phyloP scores from a whole-genome alignment of 1,140 invertebrate species.

The Bombus vancouverensis region DNA sequence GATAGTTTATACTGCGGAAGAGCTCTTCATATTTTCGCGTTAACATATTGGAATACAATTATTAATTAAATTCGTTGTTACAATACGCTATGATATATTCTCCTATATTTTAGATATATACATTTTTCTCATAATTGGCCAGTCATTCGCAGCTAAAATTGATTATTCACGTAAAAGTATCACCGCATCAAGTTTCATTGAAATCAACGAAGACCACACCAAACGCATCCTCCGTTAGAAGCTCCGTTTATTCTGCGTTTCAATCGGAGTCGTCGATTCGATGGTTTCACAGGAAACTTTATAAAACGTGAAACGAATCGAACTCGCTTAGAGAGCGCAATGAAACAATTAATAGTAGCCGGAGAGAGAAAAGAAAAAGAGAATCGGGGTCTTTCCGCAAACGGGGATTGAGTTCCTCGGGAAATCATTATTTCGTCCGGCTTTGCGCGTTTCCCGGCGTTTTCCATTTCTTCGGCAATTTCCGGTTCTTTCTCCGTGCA shows the following conservation, averaged over 20 bases:
- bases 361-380: background rate
- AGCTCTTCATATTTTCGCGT: no score
- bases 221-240: background rate
- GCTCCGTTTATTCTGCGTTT: background rate
- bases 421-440: slow-evolving; percentile 49
- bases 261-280: background rate
- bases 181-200: no score
- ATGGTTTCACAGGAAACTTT: background rate
- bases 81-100: background rate
- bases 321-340: background rate
- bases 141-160: no score
- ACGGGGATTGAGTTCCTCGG: slow-evolving; percentile 26
- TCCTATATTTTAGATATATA: no score
- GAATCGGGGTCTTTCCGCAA: background rate
- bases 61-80: background rate
- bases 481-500: slow-evolving; percentile 35
- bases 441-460: slow-evolving; percentile 42
- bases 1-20: no score
- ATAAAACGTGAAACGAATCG: background rate
- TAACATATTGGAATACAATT: background rate
- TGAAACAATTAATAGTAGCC: slow-evolving; percentile 25
- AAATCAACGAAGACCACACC: no score
- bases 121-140: no score
- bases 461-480: slow-evolving; percentile 49
- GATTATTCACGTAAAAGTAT: no score